Evolutionary conservation across 2,888 invertebrate genomes (phyloP).

Genomic region (Drosophila paucipuncta): DNA sequence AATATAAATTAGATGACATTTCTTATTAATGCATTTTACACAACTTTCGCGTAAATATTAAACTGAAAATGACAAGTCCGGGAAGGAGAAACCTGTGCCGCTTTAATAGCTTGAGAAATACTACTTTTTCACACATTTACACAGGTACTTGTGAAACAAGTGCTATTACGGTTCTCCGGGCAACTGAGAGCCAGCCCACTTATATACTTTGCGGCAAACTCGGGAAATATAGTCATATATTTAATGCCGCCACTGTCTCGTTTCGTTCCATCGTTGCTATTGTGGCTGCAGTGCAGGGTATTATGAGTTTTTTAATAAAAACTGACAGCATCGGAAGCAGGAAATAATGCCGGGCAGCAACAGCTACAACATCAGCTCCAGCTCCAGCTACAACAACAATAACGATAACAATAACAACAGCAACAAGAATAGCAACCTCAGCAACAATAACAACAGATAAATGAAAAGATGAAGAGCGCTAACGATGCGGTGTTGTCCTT

Average conservation of each 20-base stretch:
- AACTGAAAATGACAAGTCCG: not conserved
- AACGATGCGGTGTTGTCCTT: constrained; percentile 14
- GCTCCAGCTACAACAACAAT: not conserved
- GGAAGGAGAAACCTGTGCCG: not conserved
- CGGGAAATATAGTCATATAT: constrained; percentile 17
- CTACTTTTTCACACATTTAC: not conserved
- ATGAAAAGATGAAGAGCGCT: constrained; percentile 39
- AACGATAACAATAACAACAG: not conserved
- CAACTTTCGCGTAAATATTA: not conserved
- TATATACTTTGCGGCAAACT: constrained; percentile 1
- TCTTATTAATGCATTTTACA: not conserved
- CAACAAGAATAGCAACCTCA: constrained; percentile 2
- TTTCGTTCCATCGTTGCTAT: constrained; percentile 3
- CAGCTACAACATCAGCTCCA: not conserved
- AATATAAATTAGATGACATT: not conserved
- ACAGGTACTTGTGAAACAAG: not conserved
- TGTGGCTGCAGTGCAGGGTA: constrained; percentile 40
- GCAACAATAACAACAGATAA: constrained; percentile 19
- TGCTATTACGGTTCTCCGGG: not conserved
- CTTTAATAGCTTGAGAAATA: constrained; percentile 6
- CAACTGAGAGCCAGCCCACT: not conserved
- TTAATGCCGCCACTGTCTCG: constrained; percentile 8
- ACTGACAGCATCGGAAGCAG: constrained; percentile 50
- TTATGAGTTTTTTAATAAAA: constrained; percentile 74
- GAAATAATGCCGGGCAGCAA: constrained; percentile 48